Evolutionary conservation across 2,797 vertebrate species (phyloP).

Genomic region (Garrulus glandarius): DNA sequence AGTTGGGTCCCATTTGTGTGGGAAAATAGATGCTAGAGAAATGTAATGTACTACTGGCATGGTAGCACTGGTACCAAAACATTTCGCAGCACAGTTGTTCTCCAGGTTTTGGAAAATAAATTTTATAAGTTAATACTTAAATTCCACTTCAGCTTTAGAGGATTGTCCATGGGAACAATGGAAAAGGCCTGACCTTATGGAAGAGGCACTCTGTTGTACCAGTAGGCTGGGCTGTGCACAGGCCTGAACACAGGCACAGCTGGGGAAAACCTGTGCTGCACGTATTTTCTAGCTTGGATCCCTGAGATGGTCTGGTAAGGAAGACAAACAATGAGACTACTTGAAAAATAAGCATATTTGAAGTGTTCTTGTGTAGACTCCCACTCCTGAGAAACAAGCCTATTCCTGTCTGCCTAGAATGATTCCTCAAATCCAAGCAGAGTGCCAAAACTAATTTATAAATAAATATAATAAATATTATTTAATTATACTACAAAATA

Average conservation of each 20-base stretch:
- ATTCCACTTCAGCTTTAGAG: background rate
- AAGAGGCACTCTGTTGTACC: fast-evolving
- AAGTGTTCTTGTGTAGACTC: background rate
- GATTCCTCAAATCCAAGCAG: background rate
- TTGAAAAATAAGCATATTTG: background rate
- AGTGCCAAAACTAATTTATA: background rate
- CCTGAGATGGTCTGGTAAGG: background rate
- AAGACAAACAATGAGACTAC: background rate
- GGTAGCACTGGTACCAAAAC: background rate
- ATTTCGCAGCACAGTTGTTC: background rate
- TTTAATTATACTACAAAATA: background rate
- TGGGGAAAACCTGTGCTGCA: background rate
- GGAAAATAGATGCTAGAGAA: background rate
- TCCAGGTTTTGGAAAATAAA: background rate
- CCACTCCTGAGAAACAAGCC: background rate
- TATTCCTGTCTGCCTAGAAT: background rate
- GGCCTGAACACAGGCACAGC: background rate
- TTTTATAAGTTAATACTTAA: background rate
- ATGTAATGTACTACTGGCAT: background rate
- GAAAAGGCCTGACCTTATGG: background rate
- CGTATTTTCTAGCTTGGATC: background rate
- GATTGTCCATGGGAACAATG: background rate
- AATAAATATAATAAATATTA: background rate
- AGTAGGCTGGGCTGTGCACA: background rate
- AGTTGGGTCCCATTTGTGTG: background rate